A percentile compares a stretch with the other conserved stretches of the same genome.
These are phyloP conservation scores for Oreochromis spilurus DNA, from an alignment of 2,113 vertebrate genomes.

Conservation along the genomic window DNA sequence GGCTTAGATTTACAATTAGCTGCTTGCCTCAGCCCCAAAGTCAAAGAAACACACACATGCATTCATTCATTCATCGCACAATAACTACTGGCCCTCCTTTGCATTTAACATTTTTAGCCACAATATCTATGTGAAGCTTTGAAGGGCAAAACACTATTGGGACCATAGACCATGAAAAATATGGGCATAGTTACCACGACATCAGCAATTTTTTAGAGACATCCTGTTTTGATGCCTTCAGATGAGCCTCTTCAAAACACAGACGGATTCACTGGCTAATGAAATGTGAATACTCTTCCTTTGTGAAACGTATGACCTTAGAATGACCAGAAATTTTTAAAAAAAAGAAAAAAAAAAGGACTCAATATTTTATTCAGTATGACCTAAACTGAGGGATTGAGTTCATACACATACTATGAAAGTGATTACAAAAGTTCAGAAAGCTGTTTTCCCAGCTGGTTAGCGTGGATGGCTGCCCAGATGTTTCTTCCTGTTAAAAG, in stretches of 20 bases:
- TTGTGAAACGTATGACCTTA: background rate
- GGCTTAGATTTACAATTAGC: slow-evolving; percentile 29
- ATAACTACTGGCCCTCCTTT: background rate
- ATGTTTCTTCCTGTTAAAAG: background rate
- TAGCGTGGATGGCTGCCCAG: background rate
- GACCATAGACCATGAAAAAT: background rate
- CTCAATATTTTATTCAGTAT: background rate
- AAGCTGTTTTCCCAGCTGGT: background rate
- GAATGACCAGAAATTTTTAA: background rate
- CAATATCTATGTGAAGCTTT: background rate
- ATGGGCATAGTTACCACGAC: background rate
- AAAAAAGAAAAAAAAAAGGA: background rate
- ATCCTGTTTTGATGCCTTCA: background rate
- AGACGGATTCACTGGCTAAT: background rate
- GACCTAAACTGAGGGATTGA: background rate
- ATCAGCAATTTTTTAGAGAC: accelerated
- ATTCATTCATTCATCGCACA: background rate
- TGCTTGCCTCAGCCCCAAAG: slow-evolving; percentile 9
- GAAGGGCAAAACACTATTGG: background rate
- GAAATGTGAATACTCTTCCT: background rate
- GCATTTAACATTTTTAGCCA: background rate
- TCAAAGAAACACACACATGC: background rate
- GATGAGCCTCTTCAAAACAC: background rate
- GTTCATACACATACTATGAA: background rate
- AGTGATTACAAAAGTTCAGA: background rate